Evolutionary conservation across 2,113 vertebrate species (phyloP).

Genomic region (Crotalus viridis): DNA sequence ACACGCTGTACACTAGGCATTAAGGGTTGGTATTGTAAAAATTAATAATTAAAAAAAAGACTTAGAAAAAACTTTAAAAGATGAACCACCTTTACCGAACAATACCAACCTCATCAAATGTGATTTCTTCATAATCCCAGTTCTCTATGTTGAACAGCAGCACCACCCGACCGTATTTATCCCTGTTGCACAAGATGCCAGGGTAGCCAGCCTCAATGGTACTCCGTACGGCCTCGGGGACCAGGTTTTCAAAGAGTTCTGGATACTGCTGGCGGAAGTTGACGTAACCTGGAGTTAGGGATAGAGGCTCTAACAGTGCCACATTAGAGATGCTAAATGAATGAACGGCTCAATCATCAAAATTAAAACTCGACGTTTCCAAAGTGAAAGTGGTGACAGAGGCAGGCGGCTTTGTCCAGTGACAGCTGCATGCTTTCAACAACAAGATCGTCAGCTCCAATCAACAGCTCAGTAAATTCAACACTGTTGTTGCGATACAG

Average conservation of each 20-base stretch:
- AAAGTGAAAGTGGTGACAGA: background rate
- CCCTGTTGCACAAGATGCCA: slow-evolving; percentile 86
- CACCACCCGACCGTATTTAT: slow-evolving; percentile 87
- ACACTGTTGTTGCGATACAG: background rate
- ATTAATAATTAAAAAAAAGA: too few species aligned
- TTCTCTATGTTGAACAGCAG: slow-evolving; percentile 97
- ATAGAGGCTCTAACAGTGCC: background rate
- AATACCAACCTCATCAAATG: slow-evolving; percentile 89
- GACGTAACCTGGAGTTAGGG: slow-evolving; percentile 80
- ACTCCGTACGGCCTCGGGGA: slow-evolving; percentile 86
- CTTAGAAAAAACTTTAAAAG: too few species aligned
- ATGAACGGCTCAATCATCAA: background rate
- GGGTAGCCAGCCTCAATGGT: slow-evolving; percentile 96
- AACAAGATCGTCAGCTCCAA: background rate
- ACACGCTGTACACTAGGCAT: too few species aligned
- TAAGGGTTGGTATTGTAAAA: too few species aligned
- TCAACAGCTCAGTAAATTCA: background rate
- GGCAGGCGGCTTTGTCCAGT: background rate
- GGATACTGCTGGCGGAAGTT: slow-evolving; percentile 92
- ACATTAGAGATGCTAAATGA: background rate
- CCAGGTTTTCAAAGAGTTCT: slow-evolving; percentile 90
- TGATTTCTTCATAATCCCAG: slow-evolving; percentile 97
- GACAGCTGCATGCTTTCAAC: background rate
- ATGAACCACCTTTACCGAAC: background rate
- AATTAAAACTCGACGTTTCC: background rate